Evolutionary conservation across 2,797 vertebrate genomes (phyloP), one percentile per base, ranked within the genome.

Genomic region (Catharus ustulatus): DNA sequence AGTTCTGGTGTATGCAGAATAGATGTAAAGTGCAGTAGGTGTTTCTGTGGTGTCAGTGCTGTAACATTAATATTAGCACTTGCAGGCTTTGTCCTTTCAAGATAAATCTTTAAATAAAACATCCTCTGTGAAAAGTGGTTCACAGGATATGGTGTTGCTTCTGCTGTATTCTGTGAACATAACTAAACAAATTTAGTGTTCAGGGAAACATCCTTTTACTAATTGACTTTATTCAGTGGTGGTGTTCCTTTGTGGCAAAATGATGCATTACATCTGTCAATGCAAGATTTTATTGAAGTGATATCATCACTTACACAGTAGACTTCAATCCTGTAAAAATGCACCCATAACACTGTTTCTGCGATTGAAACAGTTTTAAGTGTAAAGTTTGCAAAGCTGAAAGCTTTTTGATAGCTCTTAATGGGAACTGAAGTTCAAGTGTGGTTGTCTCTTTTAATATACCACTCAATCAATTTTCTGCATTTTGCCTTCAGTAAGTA

Each of bases 331-430:
- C 38, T 76, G 6, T 67, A 71, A 67, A 83, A 85, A 64, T 74
- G 36, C 19, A 20, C 45, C 57, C 0, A 1, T 89, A 77, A 58
- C 4, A 18, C 29, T 38, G 7, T 78, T 88, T 43, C 61, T 46
- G 29, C 40, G 87, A 83, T 68, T 72, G 54, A 84, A 57, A 43
- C 72, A 19, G 13, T 85, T 81, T 49, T 61, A 78, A 89, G 21
- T 45, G 27, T 54, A 49, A 84, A 40, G 9, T 38, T 42, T 62
- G 69, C 54, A 42, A 64, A 75, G 40, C 75, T 89, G 81, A 92
- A 95, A 94, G 61, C 52, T 90, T 93, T 95, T 75, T 89, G 49
- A 49, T 94, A 42, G 34, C 40, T 87, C 27, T 83, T 89, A 86
- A 89, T 68, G 30, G 64, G 45, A 93, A 36, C 24, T 89, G 59